phyloP scores from a whole-genome alignment of 2,797 vertebrate genomes.

The Periparus ater region DNA sequence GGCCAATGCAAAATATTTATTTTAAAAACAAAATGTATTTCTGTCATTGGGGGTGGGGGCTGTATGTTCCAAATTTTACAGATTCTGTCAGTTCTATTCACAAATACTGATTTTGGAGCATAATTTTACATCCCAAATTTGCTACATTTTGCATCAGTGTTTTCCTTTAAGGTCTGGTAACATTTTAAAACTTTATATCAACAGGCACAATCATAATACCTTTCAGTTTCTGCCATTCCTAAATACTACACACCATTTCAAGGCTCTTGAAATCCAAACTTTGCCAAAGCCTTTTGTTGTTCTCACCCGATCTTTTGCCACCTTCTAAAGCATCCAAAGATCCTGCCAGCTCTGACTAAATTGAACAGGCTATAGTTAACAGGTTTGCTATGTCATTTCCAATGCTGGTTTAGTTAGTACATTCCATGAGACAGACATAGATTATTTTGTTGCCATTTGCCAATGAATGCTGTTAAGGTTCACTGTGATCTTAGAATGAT shows the following conservation, averaged over 20 bases:
- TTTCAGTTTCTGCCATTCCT: background rate
- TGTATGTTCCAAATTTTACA: background rate
- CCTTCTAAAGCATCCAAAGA: background rate
- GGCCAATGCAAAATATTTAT: background rate
- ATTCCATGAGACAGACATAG: background rate
- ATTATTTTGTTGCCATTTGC: background rate
- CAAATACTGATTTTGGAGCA: background rate
- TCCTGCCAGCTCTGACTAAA: background rate
- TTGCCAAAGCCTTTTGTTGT: background rate
- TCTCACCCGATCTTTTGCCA: background rate
- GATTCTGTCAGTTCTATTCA: background rate
- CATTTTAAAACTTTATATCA: background rate
- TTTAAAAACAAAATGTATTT: background rate
- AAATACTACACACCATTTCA: background rate
- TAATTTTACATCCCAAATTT: background rate
- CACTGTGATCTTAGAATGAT: background rate
- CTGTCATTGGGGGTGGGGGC: background rate
- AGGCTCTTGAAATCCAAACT: background rate
- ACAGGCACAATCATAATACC: background rate
- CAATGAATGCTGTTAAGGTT: background rate
- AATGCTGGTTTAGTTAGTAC: background rate
- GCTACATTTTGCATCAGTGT: background rate
- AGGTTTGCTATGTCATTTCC: background rate
- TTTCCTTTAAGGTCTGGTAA: background rate
- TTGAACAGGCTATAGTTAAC: background rate